Percentiles rank a stretch among this genome's conserved stretches.
These are phyloP conservation scores for Agrochola lota DNA, from an alignment of 2,888 invertebrate genomes.

Conservation along the genomic window DNA sequence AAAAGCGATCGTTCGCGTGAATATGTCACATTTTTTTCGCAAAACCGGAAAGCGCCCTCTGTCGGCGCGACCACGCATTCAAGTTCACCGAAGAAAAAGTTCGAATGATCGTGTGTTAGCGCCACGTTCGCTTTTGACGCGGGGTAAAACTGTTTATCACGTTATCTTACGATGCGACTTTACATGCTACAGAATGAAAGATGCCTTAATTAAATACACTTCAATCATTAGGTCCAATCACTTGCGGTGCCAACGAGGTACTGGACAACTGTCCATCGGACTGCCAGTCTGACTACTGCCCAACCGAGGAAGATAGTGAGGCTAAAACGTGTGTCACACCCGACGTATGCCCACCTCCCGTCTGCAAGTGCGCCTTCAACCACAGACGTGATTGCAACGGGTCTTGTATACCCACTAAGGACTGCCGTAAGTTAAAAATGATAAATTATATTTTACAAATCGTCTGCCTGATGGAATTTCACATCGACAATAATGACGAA, in stretches of 20 bases:
- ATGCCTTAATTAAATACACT: not conserved
- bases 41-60: too few relatives aligned
- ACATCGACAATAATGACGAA: too few relatives aligned
- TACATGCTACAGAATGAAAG: not conserved
- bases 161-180: not conserved
- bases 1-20: too few relatives aligned
- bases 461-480: too few relatives aligned
- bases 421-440: conserved; percentile 71
- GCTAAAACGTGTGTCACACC: conserved; percentile 59
- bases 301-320: conserved; percentile 59
- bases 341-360: conserved; percentile 66
- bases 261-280: conserved; percentile 69
- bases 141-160: not conserved
- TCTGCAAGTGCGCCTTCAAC: conserved; percentile 76
- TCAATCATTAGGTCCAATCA: conserved; percentile 34
- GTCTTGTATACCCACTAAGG: conserved; percentile 71
- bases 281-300: conserved; percentile 74
- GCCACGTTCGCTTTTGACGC: too few relatives aligned
- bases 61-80: too few relatives aligned
- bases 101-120: too few relatives aligned
- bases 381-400: conserved; percentile 71
- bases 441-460: too few relatives aligned
- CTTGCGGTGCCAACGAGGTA: conserved; percentile 69
- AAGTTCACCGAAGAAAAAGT: too few relatives aligned
- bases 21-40: too few relatives aligned